These are phyloP conservation scores for Aelia acuminata DNA, from an alignment of 2,888 invertebrate species.

Conservation along the genomic window DNA sequence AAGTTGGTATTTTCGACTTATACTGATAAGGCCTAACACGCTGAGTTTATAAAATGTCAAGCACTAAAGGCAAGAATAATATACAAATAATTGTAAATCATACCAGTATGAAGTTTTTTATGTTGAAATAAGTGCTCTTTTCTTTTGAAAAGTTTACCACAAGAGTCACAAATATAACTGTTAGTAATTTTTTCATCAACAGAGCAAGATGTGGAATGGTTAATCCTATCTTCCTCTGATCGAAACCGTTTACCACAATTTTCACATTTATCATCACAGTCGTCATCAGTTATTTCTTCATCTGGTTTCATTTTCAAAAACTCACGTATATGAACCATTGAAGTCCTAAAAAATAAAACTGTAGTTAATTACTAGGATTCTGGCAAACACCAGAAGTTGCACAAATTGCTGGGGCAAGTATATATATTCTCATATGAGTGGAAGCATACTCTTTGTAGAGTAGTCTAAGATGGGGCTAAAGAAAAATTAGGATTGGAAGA, in stretches of 20 bases:
- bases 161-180: slow-evolving; percentile 73
- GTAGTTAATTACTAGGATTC: neutral
- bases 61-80: too few species aligned
- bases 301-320: slow-evolving; percentile 67
- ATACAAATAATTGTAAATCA: neutral
- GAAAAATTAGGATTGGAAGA: too few species aligned
- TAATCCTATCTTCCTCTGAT: slow-evolving; percentile 59
- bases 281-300: slow-evolving; percentile 56
- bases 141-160: slow-evolving; percentile 77
- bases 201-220: slow-evolving; percentile 60
- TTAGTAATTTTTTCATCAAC: slow-evolving; percentile 59
- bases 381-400: too few species aligned
- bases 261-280: slow-evolving; percentile 58
- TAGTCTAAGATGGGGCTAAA: too few species aligned
- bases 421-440: too few species aligned
- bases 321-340: slow-evolving; percentile 67
- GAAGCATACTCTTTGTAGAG: too few species aligned
- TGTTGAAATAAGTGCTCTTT: slow-evolving; percentile 80
- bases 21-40: too few species aligned
- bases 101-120: slow-evolving; percentile 77
- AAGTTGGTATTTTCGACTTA: too few species aligned
- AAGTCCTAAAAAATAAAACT: slow-evolving; percentile 60
- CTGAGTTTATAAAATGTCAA: too few species aligned
- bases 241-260: slow-evolving; percentile 63
- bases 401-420: too few species aligned